Conservation (phyloP, 1,140 invertebrate species). For the Thaumatotibia leucotreta region DNA sequence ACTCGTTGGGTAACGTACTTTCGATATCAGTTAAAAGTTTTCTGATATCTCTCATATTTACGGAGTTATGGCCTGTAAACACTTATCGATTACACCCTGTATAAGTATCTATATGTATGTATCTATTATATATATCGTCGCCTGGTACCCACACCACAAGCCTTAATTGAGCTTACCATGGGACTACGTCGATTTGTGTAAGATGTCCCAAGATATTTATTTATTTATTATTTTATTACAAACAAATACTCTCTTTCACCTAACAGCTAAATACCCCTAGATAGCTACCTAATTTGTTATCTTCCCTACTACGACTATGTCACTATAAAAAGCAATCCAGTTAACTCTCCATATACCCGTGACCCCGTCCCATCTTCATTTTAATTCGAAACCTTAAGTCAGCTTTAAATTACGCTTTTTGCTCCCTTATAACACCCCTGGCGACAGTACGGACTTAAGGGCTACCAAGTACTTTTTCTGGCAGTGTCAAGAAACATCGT, state of each 20-base stretch:
- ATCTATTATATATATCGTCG: too few relatives aligned
- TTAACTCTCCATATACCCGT: slow-evolving; percentile 8
- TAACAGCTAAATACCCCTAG: neutral
- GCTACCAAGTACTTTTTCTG: slow-evolving; percentile 64
- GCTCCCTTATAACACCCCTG: slow-evolving; percentile 64
- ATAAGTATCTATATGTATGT: too few relatives aligned
- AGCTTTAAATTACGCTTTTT: slow-evolving; percentile 74
- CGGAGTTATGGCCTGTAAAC: too few relatives aligned
- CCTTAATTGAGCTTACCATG: too few relatives aligned
- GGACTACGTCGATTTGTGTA: too few relatives aligned
- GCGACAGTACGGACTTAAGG: slow-evolving; percentile 57
- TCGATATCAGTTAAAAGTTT: too few relatives aligned
- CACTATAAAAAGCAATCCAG: slow-evolving; percentile 21
- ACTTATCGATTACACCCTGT: too few relatives aligned
- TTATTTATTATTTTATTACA: neutral
- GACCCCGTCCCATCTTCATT: slow-evolving; percentile 48
- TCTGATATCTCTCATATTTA: too few relatives aligned
- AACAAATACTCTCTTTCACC: neutral
- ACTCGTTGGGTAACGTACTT: too few relatives aligned
- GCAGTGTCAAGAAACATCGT: slow-evolving; percentile 64
- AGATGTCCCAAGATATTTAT: too few relatives aligned
- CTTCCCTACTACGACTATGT: neutral
- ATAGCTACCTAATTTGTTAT: neutral
- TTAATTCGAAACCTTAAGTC: slow-evolving; percentile 74
- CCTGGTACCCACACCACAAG: too few relatives aligned